These are phyloP conservation scores for Aphaenogaster rudis DNA, from an alignment of 1,140 invertebrate species.

Conservation along the genomic window DNA sequence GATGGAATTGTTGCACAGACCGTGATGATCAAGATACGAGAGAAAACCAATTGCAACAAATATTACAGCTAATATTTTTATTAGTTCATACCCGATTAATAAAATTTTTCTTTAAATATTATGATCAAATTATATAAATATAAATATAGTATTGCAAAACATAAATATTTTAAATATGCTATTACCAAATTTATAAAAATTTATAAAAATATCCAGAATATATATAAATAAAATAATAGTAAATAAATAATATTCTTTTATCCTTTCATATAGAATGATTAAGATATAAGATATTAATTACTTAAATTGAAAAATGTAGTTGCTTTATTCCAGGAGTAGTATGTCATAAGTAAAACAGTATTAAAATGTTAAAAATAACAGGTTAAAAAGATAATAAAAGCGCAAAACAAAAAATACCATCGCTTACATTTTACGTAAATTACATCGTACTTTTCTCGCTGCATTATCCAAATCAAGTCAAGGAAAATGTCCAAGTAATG, in stretches of 20 bases:
- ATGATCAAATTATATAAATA: background rate
- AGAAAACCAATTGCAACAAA: constrained; percentile 9
- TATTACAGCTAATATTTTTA: constrained; percentile 23
- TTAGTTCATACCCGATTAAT: constrained; percentile 7
- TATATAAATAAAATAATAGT: background rate
- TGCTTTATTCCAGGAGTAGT: background rate
- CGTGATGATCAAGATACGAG: background rate
- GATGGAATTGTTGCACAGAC: background rate
- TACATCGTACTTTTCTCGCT: background rate
- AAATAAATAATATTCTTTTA: background rate
- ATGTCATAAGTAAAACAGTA: background rate
- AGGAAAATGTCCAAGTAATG: background rate
- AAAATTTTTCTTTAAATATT: background rate
- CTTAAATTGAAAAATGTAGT: background rate
- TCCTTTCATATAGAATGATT: background rate
- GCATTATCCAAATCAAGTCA: background rate
- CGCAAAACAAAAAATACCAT: background rate
- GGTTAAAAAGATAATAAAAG: background rate
- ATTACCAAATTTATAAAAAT: background rate
- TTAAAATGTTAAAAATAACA: background rate
- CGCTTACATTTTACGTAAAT: background rate
- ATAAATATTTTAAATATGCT: background rate
- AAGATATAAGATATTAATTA: background rate
- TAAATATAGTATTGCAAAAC: background rate
- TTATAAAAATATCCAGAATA: background rate